phyloP scores from a whole-genome alignment of 2,888 invertebrate genomes.

The Cartodere bifasciata region DNA sequence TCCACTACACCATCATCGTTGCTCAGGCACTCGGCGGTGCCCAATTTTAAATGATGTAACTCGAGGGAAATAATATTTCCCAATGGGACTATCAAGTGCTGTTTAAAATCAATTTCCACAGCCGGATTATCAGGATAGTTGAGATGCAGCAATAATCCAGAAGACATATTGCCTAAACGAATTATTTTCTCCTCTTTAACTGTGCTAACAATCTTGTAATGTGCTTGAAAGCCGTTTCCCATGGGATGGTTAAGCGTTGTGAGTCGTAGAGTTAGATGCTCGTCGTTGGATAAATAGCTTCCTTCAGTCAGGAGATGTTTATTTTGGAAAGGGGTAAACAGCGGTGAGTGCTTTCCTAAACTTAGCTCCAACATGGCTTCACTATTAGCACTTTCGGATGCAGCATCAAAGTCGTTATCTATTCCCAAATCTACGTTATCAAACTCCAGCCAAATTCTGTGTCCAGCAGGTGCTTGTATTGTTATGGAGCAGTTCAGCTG shows the following conservation, averaged over 20 bases:
- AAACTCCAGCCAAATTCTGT: constrained; percentile 60
- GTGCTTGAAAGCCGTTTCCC: constrained; percentile 51
- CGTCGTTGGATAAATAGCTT: constrained; percentile 50
- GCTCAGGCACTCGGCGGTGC: constrained; percentile 25
- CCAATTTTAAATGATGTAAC: constrained; percentile 36
- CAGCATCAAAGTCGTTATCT: constrained; percentile 30
- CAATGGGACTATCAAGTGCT: constrained; percentile 44
- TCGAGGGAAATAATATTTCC: constrained; percentile 41
- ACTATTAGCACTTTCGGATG: constrained; percentile 23
- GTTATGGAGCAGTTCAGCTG: constrained; percentile 58
- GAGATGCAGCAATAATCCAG: constrained; percentile 40
- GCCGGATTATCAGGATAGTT: constrained; percentile 46
- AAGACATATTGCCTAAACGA: constrained; percentile 33
- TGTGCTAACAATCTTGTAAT: constrained; percentile 39
- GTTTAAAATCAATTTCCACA: constrained; percentile 39
- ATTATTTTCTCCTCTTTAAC: constrained; percentile 35
- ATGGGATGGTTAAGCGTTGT: constrained; percentile 50
- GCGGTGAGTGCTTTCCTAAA: constrained; percentile 35
- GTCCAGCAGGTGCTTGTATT: constrained; percentile 57
- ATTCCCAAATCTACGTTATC: constrained; percentile 45
- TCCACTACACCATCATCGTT: constrained; percentile 11
- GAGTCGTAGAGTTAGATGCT: constrained; percentile 47
- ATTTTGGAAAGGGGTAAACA: constrained; percentile 44
- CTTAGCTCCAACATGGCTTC: constrained; percentile 48
- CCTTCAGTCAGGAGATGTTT: constrained; percentile 49